phyloP scores from a whole-genome alignment of 2,113 vertebrate genomes.

The Spea bombifrons region DNA sequence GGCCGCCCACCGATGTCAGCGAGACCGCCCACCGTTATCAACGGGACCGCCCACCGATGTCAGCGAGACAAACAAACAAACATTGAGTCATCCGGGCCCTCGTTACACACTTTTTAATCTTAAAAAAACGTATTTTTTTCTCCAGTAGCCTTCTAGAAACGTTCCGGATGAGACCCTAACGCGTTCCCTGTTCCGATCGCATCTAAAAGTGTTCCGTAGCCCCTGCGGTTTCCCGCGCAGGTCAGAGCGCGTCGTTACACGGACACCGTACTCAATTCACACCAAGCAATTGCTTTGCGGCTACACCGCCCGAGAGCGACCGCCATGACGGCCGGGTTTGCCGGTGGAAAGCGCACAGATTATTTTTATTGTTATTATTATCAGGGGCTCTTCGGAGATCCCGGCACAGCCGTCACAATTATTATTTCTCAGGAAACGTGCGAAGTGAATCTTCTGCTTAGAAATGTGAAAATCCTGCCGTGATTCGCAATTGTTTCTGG shows the following conservation, averaged over 20 bases:
- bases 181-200: no score
- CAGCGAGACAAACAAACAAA: no score
- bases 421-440: background rate
- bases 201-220: background rate
- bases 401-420: background rate
- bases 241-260: background rate
- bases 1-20: no score
- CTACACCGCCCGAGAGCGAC: background rate
- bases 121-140: no score
- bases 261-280: background rate
- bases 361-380: background rate
- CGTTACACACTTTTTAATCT: no score
- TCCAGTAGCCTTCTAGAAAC: no score
- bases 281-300: background rate
- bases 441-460: background rate
- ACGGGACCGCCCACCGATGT: no score
- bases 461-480: background rate
- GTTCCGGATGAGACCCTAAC: no score
- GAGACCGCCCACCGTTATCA: no score
- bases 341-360: background rate
- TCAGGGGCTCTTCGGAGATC: background rate
- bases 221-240: background rate
- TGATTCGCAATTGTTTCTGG: background rate
- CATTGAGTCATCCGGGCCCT: no score
- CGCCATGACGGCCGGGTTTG: background rate